A percentile compares a stretch with the other conserved stretches of the same genome.
These are phyloP conservation scores for Limnephilus marmoratus DNA, from an alignment of 2,888 invertebrate genomes.

Conservation along the genomic window DNA sequence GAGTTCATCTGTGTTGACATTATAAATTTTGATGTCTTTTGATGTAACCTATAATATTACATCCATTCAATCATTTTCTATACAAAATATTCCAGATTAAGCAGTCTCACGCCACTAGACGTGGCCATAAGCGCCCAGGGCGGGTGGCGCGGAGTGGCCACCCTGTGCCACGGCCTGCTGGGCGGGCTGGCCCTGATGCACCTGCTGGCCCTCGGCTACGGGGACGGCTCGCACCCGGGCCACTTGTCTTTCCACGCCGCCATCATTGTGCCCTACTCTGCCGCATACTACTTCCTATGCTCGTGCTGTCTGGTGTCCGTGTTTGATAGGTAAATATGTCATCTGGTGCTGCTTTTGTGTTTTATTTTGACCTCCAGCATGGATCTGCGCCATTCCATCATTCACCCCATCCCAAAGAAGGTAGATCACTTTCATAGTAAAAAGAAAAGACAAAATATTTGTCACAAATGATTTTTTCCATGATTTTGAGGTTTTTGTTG, in stretches of 20 bases:
- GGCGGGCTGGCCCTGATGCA: slow-evolving; percentile 80
- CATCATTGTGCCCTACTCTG: slow-evolving; percentile 76
- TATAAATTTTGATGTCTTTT: background rate
- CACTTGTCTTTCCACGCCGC: slow-evolving; percentile 75
- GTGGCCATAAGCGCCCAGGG: slow-evolving; percentile 76
- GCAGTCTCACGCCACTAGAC: slow-evolving; percentile 76
- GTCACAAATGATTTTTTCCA: too few relatives aligned
- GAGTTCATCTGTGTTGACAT: background rate
- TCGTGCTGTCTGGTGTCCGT: slow-evolving; percentile 79
- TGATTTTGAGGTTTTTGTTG: too few relatives aligned
- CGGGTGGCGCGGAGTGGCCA: slow-evolving; percentile 74
- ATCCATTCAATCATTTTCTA: background rate
- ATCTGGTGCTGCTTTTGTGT: background rate
- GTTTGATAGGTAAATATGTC: slow-evolving; percentile 75
- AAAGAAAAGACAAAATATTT: too few relatives aligned
- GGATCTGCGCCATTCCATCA: slow-evolving; percentile 66
- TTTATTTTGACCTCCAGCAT: too few relatives aligned
- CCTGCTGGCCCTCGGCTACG: slow-evolving; percentile 77
- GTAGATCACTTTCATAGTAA: too few relatives aligned
- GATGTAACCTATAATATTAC: background rate
- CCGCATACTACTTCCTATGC: slow-evolving; percentile 78
- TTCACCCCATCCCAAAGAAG: too few relatives aligned
- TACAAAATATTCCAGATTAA: slow-evolving; percentile 69
- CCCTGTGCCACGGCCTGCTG: slow-evolving; percentile 79
- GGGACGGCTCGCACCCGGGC: slow-evolving; percentile 74